Percentiles rank a stretch among this genome's conserved stretches.
These are phyloP conservation scores for Andrena hattorfiana DNA, from an alignment of 2,888 invertebrate species.

Conservation along the genomic window DNA sequence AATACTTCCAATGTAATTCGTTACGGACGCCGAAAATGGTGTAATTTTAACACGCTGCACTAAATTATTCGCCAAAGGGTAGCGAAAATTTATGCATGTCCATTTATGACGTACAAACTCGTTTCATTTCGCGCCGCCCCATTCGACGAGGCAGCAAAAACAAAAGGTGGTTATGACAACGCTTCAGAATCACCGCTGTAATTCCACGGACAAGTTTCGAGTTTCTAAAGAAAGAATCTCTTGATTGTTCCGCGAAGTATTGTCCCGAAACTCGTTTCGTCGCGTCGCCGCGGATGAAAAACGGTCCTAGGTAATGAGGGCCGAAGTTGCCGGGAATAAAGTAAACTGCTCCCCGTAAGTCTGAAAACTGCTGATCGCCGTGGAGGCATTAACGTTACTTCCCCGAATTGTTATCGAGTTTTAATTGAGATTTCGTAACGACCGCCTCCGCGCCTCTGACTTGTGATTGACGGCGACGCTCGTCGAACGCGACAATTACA, in stretches of 20 bases:
- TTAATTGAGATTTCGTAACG: conserved; percentile 58
- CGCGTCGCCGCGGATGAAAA: conserved; percentile 62
- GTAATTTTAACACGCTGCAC: background rate
- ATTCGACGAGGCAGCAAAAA: conserved; percentile 47
- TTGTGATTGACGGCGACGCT: conserved; percentile 7
- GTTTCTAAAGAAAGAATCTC: conserved; percentile 65
- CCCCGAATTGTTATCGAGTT: conserved; percentile 59
- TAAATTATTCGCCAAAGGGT: background rate
- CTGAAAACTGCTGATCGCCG: conserved; percentile 51
- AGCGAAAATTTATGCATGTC: conserved; percentile 47
- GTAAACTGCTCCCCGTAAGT: conserved; percentile 52
- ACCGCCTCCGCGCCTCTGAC: conserved; percentile 1
- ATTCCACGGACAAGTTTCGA: conserved; percentile 59
- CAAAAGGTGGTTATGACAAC: conserved; percentile 47
- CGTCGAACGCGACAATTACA: conserved; percentile 49
- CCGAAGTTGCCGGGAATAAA: conserved; percentile 59
- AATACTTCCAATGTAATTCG: background rate
- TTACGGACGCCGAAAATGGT: background rate
- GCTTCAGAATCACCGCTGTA: conserved; percentile 53
- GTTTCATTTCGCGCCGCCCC: conserved; percentile 45
- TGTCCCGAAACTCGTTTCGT: conserved; percentile 66
- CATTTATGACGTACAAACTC: conserved; percentile 49
- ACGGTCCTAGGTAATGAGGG: conserved; percentile 63
- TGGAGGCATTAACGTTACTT: conserved; percentile 56
- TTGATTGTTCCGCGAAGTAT: conserved; percentile 63